A percentile compares a stretch with the other conserved stretches of the same genome.
Conservation (phyloP, 1,140 invertebrate genomes). For the Lethocerus indicus region DNA sequence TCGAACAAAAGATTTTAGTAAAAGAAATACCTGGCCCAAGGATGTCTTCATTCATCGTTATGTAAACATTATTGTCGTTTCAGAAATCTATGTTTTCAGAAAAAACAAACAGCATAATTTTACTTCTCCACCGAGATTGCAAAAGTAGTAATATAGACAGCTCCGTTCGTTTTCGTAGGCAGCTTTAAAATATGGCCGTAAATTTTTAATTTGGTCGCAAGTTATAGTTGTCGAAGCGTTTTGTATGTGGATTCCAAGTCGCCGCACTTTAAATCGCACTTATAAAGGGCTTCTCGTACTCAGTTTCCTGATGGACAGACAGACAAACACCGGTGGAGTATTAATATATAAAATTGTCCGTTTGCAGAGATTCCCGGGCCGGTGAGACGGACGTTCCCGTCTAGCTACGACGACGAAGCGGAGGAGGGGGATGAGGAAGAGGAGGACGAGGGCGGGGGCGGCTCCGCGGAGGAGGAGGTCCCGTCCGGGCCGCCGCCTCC, state of each 20-base stretch:
- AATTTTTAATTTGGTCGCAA: background rate
- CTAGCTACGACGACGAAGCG: background rate
- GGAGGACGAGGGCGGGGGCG: background rate
- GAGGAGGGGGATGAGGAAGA: slow-evolving; percentile 8
- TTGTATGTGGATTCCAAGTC: background rate
- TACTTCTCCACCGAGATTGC: no score
- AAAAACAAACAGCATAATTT: no score
- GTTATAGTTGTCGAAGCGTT: background rate
- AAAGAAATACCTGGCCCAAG: no score
- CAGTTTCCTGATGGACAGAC: background rate
- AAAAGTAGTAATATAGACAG: no score
- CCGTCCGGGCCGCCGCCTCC: background rate
- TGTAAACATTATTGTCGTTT: no score
- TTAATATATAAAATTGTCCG: background rate
- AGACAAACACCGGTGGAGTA: no score
- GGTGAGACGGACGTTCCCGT: background rate
- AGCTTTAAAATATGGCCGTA: background rate
- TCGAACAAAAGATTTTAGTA: no score
- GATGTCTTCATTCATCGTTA: no score
- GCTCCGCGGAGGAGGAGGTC: slow-evolving; percentile 4
- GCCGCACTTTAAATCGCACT: background rate
- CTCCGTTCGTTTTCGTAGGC: background rate
- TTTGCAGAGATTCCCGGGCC: slow-evolving; percentile 9
- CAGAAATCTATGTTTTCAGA: no score
- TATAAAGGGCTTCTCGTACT: background rate